A percentile compares a stretch with the other conserved stretches of the same genome.
These are phyloP conservation scores for Cyanistes caeruleus DNA, from an alignment of 2,113 vertebrate genomes.

Conservation along the genomic window DNA sequence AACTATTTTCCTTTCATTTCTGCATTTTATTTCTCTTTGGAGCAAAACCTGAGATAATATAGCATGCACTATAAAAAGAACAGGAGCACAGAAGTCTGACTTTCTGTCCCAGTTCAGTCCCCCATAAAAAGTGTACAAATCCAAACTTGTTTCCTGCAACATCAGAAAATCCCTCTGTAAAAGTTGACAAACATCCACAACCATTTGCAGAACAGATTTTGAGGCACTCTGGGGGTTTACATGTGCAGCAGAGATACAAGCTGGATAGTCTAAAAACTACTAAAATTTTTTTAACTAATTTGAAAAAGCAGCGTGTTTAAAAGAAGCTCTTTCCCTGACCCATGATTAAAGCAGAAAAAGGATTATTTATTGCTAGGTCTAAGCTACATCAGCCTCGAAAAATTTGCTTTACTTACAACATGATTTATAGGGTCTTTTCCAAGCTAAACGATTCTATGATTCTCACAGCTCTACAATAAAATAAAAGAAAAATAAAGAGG, in stretches of 20 bases:
- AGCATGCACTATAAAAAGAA: neutral
- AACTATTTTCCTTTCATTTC: neutral
- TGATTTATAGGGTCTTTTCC: neutral
- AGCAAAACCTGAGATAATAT: neutral
- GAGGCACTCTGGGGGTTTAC: neutral
- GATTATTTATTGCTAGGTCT: neutral
- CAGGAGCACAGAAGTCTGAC: neutral
- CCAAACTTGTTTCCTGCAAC: neutral
- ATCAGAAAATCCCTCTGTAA: neutral
- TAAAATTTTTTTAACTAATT: neutral
- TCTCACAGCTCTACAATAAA: neutral
- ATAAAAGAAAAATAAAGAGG: neutral
- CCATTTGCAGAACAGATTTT: neutral
- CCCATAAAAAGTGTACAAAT: accelerated
- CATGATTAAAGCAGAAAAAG: neutral
- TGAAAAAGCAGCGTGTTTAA: neutral
- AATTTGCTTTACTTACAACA: neutral
- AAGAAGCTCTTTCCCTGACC: neutral
- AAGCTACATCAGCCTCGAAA: neutral
- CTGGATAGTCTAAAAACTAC: neutral
- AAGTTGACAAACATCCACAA: neutral
- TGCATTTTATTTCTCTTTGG: neutral
- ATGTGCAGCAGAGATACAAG: neutral
- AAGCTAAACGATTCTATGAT: neutral
- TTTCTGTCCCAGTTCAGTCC: neutral